phyloP scores from a whole-genome alignment of 2,113 vertebrate species.

The Callionymus lyra region DNA sequence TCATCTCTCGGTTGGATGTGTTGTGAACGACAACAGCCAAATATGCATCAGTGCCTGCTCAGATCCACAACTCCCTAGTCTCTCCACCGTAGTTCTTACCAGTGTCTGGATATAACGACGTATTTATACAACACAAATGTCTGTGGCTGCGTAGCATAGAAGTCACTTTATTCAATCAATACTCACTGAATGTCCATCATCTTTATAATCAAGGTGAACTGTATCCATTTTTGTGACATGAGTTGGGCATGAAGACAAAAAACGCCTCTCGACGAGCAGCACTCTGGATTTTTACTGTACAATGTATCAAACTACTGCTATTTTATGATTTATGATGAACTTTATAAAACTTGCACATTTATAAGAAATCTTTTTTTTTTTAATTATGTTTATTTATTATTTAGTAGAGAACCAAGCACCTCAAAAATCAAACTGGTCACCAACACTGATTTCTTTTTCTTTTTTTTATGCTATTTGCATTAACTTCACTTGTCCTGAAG shows the following conservation, averaged over 20 bases:
- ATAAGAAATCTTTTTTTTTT: slow-evolving; percentile 32
- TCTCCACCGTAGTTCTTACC: slow-evolving; percentile 32
- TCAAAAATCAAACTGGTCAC: slow-evolving; percentile 9
- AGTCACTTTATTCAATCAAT: slow-evolving; percentile 34
- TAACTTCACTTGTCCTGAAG: too few relatives aligned
- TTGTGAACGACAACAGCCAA: slow-evolving; percentile 57
- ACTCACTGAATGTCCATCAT: slow-evolving; percentile 33
- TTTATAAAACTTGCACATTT: slow-evolving; percentile 55
- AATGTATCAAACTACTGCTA: slow-evolving; percentile 50
- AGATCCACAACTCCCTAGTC: slow-evolving; percentile 21
- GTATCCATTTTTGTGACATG: slow-evolving; percentile 27
- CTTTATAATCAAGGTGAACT: slow-evolving; percentile 20
- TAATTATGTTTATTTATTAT: slow-evolving; percentile 32
- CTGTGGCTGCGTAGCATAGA: slow-evolving; percentile 40
- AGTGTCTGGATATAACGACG: slow-evolving; percentile 31
- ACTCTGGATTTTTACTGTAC: slow-evolving; percentile 16
- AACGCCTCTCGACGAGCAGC: background rate
- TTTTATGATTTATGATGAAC: slow-evolving; percentile 48
- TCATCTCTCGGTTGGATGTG: slow-evolving; percentile 15
- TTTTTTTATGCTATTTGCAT: too few relatives aligned
- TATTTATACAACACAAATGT: slow-evolving; percentile 25
- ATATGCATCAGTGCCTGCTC: slow-evolving; percentile 71
- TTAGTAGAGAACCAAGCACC: slow-evolving; percentile 27
- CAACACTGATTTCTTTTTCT: too few relatives aligned
- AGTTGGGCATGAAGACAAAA: slow-evolving; percentile 1